Evolutionary conservation across 35 echinoderm and acorn worm species (phyloP), one percentile per base, ranked within the genome.

Genomic region (Hemicentrotus pulcherrimus): DNA sequence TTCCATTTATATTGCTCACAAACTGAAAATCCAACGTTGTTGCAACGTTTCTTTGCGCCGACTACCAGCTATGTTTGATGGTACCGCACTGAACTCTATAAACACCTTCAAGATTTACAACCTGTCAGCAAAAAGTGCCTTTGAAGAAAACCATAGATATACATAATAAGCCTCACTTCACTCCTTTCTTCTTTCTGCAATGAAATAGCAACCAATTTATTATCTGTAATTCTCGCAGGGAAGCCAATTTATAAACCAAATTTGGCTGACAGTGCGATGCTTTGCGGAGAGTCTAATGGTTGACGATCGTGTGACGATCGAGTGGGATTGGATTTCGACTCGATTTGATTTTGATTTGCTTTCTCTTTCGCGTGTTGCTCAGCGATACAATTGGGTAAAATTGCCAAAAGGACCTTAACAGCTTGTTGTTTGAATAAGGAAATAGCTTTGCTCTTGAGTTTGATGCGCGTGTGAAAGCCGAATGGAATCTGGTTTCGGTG

Each of bases 331-430:
- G 65, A n/a, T 78, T 78, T 78, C 65, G 19, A 5, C 19, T 78
- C 65, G 65, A 78, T 78, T 22, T 78, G 65, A 78, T 78, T 78
- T 78, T 78, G 65, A 78, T 78, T 78, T 78, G 65, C 65, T 78
- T 78, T 14, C 52, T 14, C 65, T 22, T 55, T 55, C 50, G 10
- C 10, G 50, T 55, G 50, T 55, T 78, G 65, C 65, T 78, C 65
- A n/a, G 24, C 22, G 65, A 78, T 78, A 78, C 65, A 78, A 78
- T 78, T 78, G 65, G 65, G 28, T 78, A 70, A n/a, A 22, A 22
- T n/a, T 78, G 65, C 65, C 18, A 78, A 78, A n/a, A 78, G 65
- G 65, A n/a, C 65, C 65, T 78, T 78, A 78, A 78, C n/a, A 8
- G 1, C 65, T 78, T 28, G 65, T 78, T 28, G 8, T 78, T n/a